Percentiles rank a stretch among this genome's conserved stretches.
These are phyloP conservation scores for Enteromius trimaculatus DNA, from an alignment of 2,797 vertebrate genomes.

Conservation along the genomic window DNA sequence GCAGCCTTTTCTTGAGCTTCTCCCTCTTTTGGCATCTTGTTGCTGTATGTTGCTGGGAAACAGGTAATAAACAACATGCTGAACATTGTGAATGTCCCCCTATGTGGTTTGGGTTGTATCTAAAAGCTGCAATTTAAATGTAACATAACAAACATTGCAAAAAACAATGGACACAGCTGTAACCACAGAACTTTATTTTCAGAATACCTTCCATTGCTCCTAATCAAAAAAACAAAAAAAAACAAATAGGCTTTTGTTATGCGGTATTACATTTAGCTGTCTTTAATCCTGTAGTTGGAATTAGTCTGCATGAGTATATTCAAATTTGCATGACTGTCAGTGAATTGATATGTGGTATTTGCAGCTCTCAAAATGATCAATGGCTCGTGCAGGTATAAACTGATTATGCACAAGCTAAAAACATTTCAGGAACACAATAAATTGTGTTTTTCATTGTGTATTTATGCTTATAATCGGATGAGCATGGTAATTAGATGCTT, in stretches of 20 bases:
- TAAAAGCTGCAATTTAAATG: constrained; percentile 12
- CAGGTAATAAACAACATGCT: constrained; percentile 56
- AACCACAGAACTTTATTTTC: constrained; percentile 19
- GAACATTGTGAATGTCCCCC: constrained; percentile 23
- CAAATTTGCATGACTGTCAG: constrained; percentile 33
- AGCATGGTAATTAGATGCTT: constrained; percentile 43
- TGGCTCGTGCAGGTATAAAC: constrained; percentile 31
- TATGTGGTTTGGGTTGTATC: constrained; percentile 28
- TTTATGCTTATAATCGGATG: constrained; percentile 39
- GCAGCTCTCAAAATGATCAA: constrained; percentile 34
- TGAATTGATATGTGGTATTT: constrained; percentile 22
- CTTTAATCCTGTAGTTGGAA: constrained; percentile 12
- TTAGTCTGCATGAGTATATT: constrained; percentile 19
- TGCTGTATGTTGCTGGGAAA: constrained; percentile 63
- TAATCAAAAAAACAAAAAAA: background rate
- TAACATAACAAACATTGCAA: background rate
- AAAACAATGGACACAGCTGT: constrained; percentile 9
- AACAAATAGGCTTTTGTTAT: background rate
- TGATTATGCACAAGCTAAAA: constrained; percentile 34
- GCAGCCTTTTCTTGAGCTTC: constrained; percentile 42
- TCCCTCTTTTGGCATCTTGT: constrained; percentile 51
- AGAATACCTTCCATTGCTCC: background rate
- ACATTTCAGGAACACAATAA: constrained; percentile 19
- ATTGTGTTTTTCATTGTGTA: constrained; percentile 25
- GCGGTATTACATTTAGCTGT: background rate